Conservation (phyloP, 2,113 vertebrate species). For the Casuarius casuarius region DNA sequence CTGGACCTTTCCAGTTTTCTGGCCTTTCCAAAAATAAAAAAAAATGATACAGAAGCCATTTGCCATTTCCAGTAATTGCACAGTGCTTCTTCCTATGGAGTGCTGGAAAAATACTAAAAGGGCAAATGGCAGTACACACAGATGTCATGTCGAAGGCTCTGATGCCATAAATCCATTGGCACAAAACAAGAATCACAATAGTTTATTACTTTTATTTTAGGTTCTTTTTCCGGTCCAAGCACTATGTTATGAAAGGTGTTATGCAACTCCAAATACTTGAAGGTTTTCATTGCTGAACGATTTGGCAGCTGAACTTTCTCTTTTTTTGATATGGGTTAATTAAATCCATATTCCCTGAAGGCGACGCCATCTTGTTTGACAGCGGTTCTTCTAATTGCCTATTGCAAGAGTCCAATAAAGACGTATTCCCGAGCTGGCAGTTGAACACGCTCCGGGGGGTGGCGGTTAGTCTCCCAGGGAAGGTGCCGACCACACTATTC, state of each 20-base stretch:
- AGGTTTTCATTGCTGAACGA: background rate
- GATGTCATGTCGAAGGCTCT: background rate
- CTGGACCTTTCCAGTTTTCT: background rate
- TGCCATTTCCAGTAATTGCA: constrained; percentile 63
- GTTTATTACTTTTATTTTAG: constrained; percentile 18
- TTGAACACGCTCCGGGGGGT: background rate
- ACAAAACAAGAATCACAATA: constrained; percentile 16
- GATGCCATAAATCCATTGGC: constrained; percentile 51
- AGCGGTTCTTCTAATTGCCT: background rate
- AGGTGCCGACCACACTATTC: background rate
- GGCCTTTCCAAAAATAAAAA: constrained; percentile 51
- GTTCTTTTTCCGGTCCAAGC: constrained; percentile 21
- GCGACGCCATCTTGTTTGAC: background rate
- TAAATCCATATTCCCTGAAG: background rate
- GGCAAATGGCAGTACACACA: constrained; percentile 36
- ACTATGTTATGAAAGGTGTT: constrained; percentile 17
- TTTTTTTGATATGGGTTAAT: background rate
- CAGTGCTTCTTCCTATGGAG: constrained; percentile 48
- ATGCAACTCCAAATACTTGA: background rate
- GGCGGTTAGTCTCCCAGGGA: background rate
- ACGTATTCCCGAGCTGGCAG: background rate
- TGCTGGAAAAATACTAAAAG: constrained; percentile 56
- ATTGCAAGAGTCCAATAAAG: background rate
- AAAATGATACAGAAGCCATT: constrained; percentile 22
- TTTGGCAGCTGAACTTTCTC: background rate